Conservation (phyloP, 2,113 vertebrate species). For the Siniperca chuatsi region DNA sequence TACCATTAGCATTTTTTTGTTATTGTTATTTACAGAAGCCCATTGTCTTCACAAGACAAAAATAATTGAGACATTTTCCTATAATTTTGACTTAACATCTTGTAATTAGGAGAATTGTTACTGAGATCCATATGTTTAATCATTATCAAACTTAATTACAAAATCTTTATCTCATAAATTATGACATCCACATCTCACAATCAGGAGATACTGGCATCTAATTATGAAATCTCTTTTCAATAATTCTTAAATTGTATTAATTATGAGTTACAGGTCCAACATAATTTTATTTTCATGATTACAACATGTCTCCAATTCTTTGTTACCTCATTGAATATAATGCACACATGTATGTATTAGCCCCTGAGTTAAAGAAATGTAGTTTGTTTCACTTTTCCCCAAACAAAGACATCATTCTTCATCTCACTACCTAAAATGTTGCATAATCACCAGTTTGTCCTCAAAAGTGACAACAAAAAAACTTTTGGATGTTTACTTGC, state of each 20-base stretch:
- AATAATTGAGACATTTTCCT: neutral
- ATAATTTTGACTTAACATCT: neutral
- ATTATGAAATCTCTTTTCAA: too few relatives aligned
- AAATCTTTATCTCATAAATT: neutral
- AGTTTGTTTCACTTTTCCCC: neutral
- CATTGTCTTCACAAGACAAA: neutral
- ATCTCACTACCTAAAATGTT: neutral
- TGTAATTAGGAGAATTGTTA: neutral
- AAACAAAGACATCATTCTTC: neutral
- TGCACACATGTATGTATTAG: too few relatives aligned
- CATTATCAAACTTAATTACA: neutral
- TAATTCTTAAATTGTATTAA: too few relatives aligned
- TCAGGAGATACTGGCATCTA: neutral
- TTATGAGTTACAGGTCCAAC: too few relatives aligned
- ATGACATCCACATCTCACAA: neutral
- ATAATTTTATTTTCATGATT: neutral
- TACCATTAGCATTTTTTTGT: neutral
- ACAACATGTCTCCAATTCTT: neutral
- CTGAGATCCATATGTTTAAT: neutral
- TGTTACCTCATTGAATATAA: neutral
- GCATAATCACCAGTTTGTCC: neutral
- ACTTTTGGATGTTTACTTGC: neutral
- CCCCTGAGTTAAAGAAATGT: neutral
- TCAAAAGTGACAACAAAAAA: neutral
- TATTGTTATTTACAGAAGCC: conserved; percentile 2